Evolutionary conservation across 2,113 vertebrate species (phyloP), one percentile per base, ranked within the genome.

Genomic region (Gila orcuttii): DNA sequence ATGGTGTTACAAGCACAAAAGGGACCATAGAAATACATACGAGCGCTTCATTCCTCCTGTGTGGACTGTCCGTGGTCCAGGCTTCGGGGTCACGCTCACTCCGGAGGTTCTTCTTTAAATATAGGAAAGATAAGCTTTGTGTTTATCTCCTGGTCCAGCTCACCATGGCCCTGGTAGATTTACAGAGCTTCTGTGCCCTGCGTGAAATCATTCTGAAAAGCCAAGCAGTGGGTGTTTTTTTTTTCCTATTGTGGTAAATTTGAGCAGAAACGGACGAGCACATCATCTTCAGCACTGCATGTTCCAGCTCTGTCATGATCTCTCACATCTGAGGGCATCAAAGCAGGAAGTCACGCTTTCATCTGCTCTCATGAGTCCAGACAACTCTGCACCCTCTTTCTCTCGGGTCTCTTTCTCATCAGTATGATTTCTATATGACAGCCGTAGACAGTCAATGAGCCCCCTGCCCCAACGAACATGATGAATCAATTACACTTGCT

Each of bases 321-420:
- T 88, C 90, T 92, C 73, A 91, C 87, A 92, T 93, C 91, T 90
- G 88, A 90, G 59, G 28, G 88, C 92, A 93, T 93, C 91, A 94
- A 92, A 93, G 91, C 11, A 90, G 64, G 42, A 80, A 39, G 71
- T 87, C 79, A 78, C 6, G 42, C 88, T 89, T 89, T 89, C 83
- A 89, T 87, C 86, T 85, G 31, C 78, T 79, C 71, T 87, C 64
- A 82, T n/a, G 31, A 50, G 60, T 62, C 28, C 36, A 64, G 82
- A 86, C 80, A 45, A 79, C 68, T 47, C 50, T 64, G 25, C 57
- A 79, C 81, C 45, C 79, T 59, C 50, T 66, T 74, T 85, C 50
- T 36, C 47, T 62, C 2, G 71, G 13, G 52, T 84, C 57, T 47
- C 73, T 74, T 68, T 81, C 66, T 73, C 52, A 9, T 84, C 86